A percentile compares a stretch with the other conserved stretches of the same genome.
These are phyloP conservation scores for Ctenicera cuprea DNA, from an alignment of 2,888 invertebrate genomes.

Conservation along the genomic window DNA sequence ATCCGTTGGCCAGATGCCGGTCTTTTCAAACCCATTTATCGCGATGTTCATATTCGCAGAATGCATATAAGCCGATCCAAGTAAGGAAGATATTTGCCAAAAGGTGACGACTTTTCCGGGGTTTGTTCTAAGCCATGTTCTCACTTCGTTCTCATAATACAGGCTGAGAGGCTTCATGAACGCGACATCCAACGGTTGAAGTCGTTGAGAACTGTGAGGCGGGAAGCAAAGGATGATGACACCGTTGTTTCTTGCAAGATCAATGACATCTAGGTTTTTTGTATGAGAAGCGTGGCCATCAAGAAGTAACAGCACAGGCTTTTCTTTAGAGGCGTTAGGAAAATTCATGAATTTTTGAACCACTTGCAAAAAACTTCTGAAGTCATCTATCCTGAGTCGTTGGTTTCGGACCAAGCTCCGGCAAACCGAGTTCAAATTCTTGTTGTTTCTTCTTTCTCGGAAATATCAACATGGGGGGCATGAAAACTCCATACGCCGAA, in stretches of 20 bases:
- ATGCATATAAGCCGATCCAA: too few species aligned
- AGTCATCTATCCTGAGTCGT: constrained; percentile 1
- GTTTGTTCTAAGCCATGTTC: too few species aligned
- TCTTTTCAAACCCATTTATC: neutral
- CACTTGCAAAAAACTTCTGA: constrained; percentile 58
- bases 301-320: constrained; percentile 55
- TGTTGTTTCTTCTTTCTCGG: too few species aligned
- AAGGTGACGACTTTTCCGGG: too few species aligned
- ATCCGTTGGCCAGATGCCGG: too few species aligned
- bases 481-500: too few species aligned
- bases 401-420: too few species aligned
- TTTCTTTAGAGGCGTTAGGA: constrained; percentile 55
- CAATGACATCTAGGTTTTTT: constrained; percentile 60
- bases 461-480: too few species aligned
- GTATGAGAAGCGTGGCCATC: constrained; percentile 51
- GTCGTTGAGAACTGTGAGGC: constrained; percentile 59
- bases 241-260: constrained; percentile 56
- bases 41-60: too few species aligned
- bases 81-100: too few species aligned
- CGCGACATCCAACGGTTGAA: constrained; percentile 61
- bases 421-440: too few species aligned
- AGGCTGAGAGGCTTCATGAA: constrained; percentile 59
- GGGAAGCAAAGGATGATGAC: constrained; percentile 60
- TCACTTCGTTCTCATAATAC: too few species aligned
- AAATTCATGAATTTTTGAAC: constrained; percentile 61